Conservation (phyloP, 1,140 invertebrate species). For the Helicoverpa armigera region DNA sequence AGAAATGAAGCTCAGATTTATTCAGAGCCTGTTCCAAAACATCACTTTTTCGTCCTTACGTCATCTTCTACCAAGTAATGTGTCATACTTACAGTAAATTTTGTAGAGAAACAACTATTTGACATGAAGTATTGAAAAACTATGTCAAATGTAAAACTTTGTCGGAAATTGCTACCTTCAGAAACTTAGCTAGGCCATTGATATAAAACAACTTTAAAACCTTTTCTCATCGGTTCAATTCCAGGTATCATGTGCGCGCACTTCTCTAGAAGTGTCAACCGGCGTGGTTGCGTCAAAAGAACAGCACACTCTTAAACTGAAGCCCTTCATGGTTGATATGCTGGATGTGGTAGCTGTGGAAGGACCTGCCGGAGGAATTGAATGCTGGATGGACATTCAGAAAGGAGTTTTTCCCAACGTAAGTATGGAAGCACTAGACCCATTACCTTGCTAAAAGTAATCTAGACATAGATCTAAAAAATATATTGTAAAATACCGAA, state of each 20-base stretch:
- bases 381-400: conserved; percentile 93
- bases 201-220: background rate
- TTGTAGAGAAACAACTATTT: background rate
- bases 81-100: no score
- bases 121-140: no score
- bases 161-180: no score
- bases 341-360: conserved; percentile 90
- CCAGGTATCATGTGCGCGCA: conserved; percentile 88
- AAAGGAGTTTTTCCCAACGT: conserved; percentile 90
- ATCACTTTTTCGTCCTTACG: no score
- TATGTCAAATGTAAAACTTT: no score
- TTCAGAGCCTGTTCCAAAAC: no score
- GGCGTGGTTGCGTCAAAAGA: conserved; percentile 56
- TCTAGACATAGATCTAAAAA: background rate
- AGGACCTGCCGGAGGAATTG: conserved; percentile 87
- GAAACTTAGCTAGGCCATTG: no score
- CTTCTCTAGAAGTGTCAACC: conserved; percentile 73
- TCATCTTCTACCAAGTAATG: no score
- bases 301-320: conserved; percentile 89
- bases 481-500: no score
- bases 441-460: no score
- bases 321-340: conserved; percentile 91
- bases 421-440: conserved; percentile 57
- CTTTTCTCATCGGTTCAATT: conserved; percentile 54
- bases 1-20: no score